These are phyloP conservation scores for Brachyhypopomus gauderio DNA, from an alignment of 2,113 vertebrate species.

Conservation along the genomic window DNA sequence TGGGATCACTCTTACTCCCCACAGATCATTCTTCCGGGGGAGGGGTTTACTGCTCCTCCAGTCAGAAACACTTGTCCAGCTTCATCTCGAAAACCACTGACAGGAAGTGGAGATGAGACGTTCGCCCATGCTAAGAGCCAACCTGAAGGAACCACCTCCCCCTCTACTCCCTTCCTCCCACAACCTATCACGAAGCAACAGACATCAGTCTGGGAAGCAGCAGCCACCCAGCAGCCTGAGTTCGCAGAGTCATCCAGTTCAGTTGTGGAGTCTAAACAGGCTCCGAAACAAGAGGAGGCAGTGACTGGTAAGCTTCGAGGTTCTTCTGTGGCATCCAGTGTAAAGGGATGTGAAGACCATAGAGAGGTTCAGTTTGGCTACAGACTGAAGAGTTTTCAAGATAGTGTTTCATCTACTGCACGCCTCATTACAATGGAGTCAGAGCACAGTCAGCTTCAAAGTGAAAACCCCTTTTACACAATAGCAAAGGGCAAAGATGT, in stretches of 20 bases:
- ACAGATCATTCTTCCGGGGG: conserved; percentile 49
- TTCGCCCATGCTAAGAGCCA: neutral
- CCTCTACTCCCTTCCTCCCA: neutral
- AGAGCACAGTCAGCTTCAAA: neutral
- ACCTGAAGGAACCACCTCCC: neutral
- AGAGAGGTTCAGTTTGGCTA: conserved; percentile 35
- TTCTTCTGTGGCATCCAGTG: conserved; percentile 37
- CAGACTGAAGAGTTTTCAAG: conserved; percentile 26
- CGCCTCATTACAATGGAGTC: neutral
- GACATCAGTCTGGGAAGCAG: neutral
- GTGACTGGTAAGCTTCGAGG: conserved; percentile 39
- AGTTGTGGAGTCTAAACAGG: conserved; percentile 42
- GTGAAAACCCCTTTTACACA: conserved; percentile 21
- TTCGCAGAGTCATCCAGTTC: conserved; percentile 13
- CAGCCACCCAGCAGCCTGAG: conserved; percentile 28
- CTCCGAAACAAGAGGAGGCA: conserved; percentile 41
- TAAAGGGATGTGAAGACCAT: conserved; percentile 42
- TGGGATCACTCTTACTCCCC: conserved; percentile 57
- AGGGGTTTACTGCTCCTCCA: neutral
- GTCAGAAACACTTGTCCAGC: conserved; percentile 12
- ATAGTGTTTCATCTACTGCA: neutral
- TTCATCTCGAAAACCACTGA: conserved; percentile 21
- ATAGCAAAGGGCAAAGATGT: conserved; percentile 34
- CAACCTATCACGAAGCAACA: conserved; percentile 38
- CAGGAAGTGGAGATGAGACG: neutral